Evolutionary conservation across 2,888 invertebrate genomes (phyloP), one percentile per base, ranked within the genome.

Genomic region (Bibio marci): DNA sequence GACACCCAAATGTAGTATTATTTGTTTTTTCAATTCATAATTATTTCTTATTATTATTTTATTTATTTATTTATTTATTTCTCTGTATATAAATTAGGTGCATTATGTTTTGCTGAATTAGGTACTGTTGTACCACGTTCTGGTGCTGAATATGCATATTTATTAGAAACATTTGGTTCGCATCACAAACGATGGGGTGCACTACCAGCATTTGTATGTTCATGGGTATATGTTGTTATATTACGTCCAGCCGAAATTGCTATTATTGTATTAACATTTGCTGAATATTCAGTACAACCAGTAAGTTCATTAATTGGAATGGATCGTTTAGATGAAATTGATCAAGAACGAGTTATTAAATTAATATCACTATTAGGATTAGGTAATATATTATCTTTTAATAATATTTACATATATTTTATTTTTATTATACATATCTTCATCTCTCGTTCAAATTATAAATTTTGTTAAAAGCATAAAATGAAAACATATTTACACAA

Each of bases 101-200:
- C 83, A 1, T 56, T 85, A 43, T 76, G 79, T 2, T 86, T 81
- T 52, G 80, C 83, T 27, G 86, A 86, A 62, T 62, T 86, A 38
- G 82, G 83, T 25, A 79, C 80, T 1, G 75, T 83, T 2, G 30
- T 39, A 17, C 35, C 30, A 14, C 30, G 77, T 51, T 82, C 83
- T 2, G 86, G 86, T 3, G 83, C 81, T 2, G 83, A 85, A 58
- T 85, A 85, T 55, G 71, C 79, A 2, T 86, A 82, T 54, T 76
- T 81, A 50, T 67, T 75, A 54, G 78, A 78, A 53, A 77, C 81
- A 1, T 81, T 79, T 56, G 66, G 71, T 10, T 71, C 73, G 4
- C 58, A 68, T 33, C 79, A 80, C 50, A 66, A 59, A 46, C 80
- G 70, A 58, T 76, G 76, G 68, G 82, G 80, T 6, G 73, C 74